Base-by-base conservation (phyloP, 2,888 invertebrate genomes). In the Xestia sexstrigata region DNA sequence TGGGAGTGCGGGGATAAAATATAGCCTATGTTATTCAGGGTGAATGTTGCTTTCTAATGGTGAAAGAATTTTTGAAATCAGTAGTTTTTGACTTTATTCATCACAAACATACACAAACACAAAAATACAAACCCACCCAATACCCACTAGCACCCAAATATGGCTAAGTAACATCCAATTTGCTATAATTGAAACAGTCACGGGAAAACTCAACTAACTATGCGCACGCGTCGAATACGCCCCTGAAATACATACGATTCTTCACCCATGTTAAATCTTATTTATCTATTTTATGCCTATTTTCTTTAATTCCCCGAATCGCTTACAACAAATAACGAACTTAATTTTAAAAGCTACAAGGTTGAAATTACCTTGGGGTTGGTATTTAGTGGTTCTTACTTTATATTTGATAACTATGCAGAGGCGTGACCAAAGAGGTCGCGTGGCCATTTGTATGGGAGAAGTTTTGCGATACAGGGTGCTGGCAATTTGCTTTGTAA, bases 361-460 rank as follows among this genome's bases (percentile, higher is more conserved):
- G 80, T 82, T 76, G 30, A 72, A 55, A 75, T 80, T 88, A 1
- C 23, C 20, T 23, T 76, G 49, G 3, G 0, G 26, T 0, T 0
- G 0, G 0, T 8, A 5, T 68, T 69, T 82, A 62, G 74, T 71
- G 65, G 63, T 69, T 72, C 63, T 58, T 69, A 75, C 49, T 76
- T 76, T 60, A 73, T 84, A 79, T 85, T 88, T 80, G 82, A 88
- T 88, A 88, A 83, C 82, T 86, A 74, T 26, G 78, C 58, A 39
- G 77, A 88, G 80, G 91, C 95, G 95, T 94, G 87, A 87, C 95
- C 86, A 95, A 96, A 93, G 73, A 86, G 87, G 93, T 88, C 96
- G 92, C 95, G 96, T 96, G 96, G 91, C 96, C 81, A 93, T 94
- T 95, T 93, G 91, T 94, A 94, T 96, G 95, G 96, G 96, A 96